Evolutionary conservation across 1,140 invertebrate species (phyloP).

Genomic region (Listronotus oregonensis): DNA sequence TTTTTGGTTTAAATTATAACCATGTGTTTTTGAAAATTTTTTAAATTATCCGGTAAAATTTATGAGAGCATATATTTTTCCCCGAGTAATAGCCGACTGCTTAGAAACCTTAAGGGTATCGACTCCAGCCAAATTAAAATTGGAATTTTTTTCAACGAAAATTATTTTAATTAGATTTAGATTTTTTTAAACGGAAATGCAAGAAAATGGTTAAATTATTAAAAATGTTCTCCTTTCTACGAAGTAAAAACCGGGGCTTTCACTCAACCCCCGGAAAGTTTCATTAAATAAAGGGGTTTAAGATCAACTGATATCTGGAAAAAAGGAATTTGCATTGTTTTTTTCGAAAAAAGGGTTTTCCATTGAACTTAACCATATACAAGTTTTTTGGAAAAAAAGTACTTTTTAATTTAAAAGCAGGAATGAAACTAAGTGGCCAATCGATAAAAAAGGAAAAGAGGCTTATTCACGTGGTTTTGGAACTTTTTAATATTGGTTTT

Average conservation of each 20-base stretch:
- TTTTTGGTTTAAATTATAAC: no score
- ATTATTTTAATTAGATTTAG: no score
- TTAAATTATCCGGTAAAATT: no score
- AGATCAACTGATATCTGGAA: slow-evolving; percentile 29
- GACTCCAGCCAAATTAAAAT: no score
- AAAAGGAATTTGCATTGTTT: slow-evolving; percentile 18
- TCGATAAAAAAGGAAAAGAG: slow-evolving; percentile 2
- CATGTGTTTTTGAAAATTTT: no score
- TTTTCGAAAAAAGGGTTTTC: slow-evolving; percentile 17
- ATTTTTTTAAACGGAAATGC: neutral
- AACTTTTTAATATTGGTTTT: no score
- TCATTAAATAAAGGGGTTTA: slow-evolving; percentile 31
- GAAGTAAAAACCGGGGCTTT: slow-evolving; percentile 29
- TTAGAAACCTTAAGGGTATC: no score
- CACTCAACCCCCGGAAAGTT: slow-evolving; percentile 25
- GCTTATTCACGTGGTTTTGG: no score
- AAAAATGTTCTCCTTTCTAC: slow-evolving; percentile 15
- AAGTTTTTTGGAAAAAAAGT: neutral
- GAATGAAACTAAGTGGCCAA: neutral
- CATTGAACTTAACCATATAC: slow-evolving; percentile 22
- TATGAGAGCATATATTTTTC: no score
- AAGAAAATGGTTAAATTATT: slow-evolving; percentile 25
- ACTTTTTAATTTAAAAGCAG: neutral
- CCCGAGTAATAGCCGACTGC: no score
- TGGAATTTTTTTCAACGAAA: no score